Base-by-base conservation (phyloP, 2,797 vertebrate species). In the Harpagifer antarcticus region DNA sequence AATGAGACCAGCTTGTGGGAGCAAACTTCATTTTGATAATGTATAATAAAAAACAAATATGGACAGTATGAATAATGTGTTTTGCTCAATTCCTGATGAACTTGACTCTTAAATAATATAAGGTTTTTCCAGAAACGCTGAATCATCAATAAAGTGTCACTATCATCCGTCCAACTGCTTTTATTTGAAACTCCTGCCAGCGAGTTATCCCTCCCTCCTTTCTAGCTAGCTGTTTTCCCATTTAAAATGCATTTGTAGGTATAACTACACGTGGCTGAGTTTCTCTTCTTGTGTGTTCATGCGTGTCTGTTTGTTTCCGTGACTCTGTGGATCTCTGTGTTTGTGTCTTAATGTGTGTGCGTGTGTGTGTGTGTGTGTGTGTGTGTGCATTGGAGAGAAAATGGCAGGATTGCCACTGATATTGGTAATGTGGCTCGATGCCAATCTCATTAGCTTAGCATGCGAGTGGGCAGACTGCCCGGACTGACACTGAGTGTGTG, bases 391-490 rank as follows among this genome's bases (percentile, higher is more conserved):
- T 74, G 55, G 23, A 71, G 66, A 71, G 68, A 76, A 56, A 84
- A 84, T 66, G 64, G 74, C 84, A 81, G 73, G 74, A 83, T 84
- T 90, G 83, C 83, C 7, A 76, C 86, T 82, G 89, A 90, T 91
- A 92, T 92, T 90, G 88, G 86, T 85, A 88, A 74, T 12, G 79
- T 92, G 92, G 91, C 84, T 27, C 50, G 27, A 54, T 62, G 91
- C 92, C 92, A 93, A 89, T 93, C 89, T 93, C 89, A 93, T 93
- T 93, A 93, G 87, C 88, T 92, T 93, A 93, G 91, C 91, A 90
- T 92, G 91, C 88, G n/a, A 89, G 67, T 86, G 89, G 91, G 91
- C 90, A 90, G 61, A 48, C 81, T 83, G 91, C 91, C 92, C 72
- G 7, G 83, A 83, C 73, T 78, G 74, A 79, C 72, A 70, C 49